Evolutionary conservation across 2,113 vertebrate species (phyloP).

Genomic region (Neofelis nebulosa): DNA sequence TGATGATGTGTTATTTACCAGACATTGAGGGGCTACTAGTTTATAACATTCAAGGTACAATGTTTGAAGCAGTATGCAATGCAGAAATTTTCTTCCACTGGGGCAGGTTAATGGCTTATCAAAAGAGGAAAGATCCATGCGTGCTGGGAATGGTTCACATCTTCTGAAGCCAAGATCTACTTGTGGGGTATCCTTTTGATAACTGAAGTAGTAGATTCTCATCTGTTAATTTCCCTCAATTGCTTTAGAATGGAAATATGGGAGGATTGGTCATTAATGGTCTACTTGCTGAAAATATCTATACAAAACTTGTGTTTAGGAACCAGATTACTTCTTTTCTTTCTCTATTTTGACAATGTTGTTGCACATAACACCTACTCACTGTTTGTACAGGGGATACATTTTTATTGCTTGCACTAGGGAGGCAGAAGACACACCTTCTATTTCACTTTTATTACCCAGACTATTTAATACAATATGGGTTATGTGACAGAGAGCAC

Average conservation of each 20-base stretch:
- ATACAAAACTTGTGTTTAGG: background rate
- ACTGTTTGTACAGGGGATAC: background rate
- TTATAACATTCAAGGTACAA: slow-evolving; percentile 53
- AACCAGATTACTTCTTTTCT: background rate
- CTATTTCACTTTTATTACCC: background rate
- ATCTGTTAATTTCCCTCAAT: background rate
- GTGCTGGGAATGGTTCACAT: background rate
- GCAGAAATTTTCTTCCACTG: background rate
- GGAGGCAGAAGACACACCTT: background rate
- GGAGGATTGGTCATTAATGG: background rate
- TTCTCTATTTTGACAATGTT: background rate
- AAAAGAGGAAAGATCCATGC: background rate
- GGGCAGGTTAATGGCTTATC: background rate
- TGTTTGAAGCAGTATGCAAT: background rate
- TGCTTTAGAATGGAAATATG: background rate
- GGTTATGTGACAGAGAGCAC: background rate
- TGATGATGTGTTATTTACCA: slow-evolving; percentile 50
- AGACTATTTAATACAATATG: background rate
- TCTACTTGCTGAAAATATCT: background rate
- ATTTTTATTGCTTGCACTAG: background rate
- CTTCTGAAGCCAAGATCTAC: background rate
- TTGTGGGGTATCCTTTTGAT: background rate
- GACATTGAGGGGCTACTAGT: slow-evolving; percentile 1
- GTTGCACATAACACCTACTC: background rate
- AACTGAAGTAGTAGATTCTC: background rate